phyloP scores from a whole-genome alignment of 1,140 invertebrate genomes.

The Lerema accius region DNA sequence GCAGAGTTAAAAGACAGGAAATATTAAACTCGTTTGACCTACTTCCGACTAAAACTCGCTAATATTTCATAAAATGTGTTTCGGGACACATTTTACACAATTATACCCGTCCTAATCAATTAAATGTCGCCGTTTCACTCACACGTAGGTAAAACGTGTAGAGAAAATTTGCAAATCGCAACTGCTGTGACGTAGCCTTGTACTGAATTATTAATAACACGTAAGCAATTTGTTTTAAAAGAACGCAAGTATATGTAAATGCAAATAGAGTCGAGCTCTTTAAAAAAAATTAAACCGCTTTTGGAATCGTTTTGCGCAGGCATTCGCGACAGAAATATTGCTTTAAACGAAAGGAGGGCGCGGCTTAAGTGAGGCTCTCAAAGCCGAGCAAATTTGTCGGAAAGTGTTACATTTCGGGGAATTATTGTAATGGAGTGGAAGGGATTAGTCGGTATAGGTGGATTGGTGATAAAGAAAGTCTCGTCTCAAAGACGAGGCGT shows the following conservation, averaged over 20 bases:
- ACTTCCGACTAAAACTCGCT: constrained; percentile 27
- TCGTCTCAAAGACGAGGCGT: constrained; percentile 56
- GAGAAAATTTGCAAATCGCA: constrained; percentile 5
- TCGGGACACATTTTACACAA: constrained; percentile 13
- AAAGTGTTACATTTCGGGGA: constrained; percentile 33
- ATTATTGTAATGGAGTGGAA: constrained; percentile 40
- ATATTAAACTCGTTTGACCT: constrained; percentile 49
- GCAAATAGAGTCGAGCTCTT: not conserved
- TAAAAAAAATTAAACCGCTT: constrained; percentile 23
- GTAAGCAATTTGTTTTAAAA: not conserved
- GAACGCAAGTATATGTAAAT: constrained; percentile 8
- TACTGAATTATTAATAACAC: constrained; percentile 2
- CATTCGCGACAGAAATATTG: constrained; percentile 21
- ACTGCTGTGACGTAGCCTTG: constrained; percentile 1
- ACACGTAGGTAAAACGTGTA: not conserved
- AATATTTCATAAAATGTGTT: constrained; percentile 12
- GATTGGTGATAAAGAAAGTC: constrained; percentile 39
- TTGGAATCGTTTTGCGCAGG: constrained; percentile 3
- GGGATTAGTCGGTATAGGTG: constrained; percentile 38
- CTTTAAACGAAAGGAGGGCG: constrained; percentile 23
- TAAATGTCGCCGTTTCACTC: constrained; percentile 9
- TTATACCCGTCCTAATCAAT: constrained; percentile 19
- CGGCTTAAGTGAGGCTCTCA: constrained; percentile 21
- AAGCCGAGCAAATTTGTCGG: constrained; percentile 31
- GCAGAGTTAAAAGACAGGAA: constrained; percentile 33